phyloP scores from a whole-genome alignment of 2,888 invertebrate genomes.

The Polia nebulosa region DNA sequence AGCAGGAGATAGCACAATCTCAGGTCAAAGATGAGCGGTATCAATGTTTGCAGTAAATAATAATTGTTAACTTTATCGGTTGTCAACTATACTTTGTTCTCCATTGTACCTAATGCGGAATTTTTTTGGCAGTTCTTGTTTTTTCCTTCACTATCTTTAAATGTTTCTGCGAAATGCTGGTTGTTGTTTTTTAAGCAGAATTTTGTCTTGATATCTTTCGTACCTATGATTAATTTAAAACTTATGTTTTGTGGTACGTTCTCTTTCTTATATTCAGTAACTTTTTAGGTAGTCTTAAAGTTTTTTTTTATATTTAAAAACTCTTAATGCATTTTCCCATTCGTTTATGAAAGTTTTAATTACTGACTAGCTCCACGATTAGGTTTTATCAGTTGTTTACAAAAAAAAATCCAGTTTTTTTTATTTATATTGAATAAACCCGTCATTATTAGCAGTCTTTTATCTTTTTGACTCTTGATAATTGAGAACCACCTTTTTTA shows the following conservation, averaged over 20 bases:
- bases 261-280: background rate
- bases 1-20: constrained; percentile 70
- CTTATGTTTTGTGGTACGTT: background rate
- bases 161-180: constrained; percentile 6
- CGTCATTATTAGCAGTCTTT: background rate
- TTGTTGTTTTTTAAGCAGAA: constrained; percentile 7
- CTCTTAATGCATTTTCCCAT: background rate
- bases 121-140: constrained; percentile 15
- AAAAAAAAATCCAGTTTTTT: too few relatives aligned
- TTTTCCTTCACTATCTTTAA: background rate
- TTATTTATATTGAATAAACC: background rate
- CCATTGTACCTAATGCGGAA: constrained; percentile 49
- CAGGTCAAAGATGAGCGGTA: constrained; percentile 73
- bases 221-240: background rate
- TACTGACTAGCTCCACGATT: background rate
- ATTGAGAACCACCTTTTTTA: background rate
- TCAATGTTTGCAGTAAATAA: constrained; percentile 68
- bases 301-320: background rate
- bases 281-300: background rate
- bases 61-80: constrained; percentile 60
- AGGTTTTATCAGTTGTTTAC: background rate
- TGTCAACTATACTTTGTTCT: constrained; percentile 56
- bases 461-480: constrained; percentile 11
- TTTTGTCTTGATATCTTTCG: background rate
- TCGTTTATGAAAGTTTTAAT: background rate